A percentile compares a stretch with the other conserved stretches of the same genome.
phyloP scores from a whole-genome alignment of 2,797 vertebrate genomes.

The Phataginus tetradactyla region DNA sequence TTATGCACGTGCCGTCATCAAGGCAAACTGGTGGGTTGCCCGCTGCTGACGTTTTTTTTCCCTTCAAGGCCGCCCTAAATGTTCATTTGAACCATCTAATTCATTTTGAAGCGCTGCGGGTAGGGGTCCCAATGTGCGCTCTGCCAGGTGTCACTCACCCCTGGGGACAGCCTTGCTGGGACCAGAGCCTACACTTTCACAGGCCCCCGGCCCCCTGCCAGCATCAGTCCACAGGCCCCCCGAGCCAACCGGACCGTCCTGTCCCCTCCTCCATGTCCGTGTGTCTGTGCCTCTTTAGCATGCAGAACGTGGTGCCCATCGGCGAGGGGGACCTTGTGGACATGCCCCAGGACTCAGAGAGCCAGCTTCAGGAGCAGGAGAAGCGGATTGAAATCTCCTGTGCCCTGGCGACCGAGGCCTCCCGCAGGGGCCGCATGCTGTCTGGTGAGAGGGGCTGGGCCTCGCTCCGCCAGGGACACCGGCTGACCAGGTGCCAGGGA shows the following conservation, averaged over 20 bases:
- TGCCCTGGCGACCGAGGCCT: slow-evolving; percentile 95
- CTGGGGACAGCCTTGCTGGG: slow-evolving; percentile 57
- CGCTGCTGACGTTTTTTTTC: not conserved
- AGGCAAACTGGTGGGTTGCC: not conserved
- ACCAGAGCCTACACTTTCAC: not conserved
- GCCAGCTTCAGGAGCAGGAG: slow-evolving; percentile 96
- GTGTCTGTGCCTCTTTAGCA: slow-evolving; percentile 85
- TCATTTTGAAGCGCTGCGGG: not conserved
- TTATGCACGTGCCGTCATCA: accelerated
- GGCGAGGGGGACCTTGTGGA: slow-evolving; percentile 93
- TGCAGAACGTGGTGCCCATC: slow-evolving; percentile 95
- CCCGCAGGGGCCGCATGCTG: slow-evolving; percentile 95
- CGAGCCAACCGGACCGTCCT: slow-evolving; percentile 42
- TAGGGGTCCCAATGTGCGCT: slow-evolving; percentile 5
- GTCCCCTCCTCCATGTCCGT: slow-evolving; percentile 64
- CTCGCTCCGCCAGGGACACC: slow-evolving; percentile 73
- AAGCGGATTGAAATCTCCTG: slow-evolving; percentile 98
- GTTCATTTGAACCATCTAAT: slow-evolving; percentile 18
- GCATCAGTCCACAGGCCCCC: not conserved
- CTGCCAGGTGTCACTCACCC: slow-evolving; percentile 6
- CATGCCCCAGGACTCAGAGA: slow-evolving; percentile 89
- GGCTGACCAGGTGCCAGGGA: slow-evolving; percentile 70
- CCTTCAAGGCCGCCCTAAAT: slow-evolving; percentile 22
- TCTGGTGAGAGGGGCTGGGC: slow-evolving; percentile 91
- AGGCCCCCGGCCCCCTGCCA: not conserved